Evolutionary conservation across 2,888 invertebrate species (phyloP), one percentile per base, ranked within the genome.

Genomic region (Meteorus colon): DNA sequence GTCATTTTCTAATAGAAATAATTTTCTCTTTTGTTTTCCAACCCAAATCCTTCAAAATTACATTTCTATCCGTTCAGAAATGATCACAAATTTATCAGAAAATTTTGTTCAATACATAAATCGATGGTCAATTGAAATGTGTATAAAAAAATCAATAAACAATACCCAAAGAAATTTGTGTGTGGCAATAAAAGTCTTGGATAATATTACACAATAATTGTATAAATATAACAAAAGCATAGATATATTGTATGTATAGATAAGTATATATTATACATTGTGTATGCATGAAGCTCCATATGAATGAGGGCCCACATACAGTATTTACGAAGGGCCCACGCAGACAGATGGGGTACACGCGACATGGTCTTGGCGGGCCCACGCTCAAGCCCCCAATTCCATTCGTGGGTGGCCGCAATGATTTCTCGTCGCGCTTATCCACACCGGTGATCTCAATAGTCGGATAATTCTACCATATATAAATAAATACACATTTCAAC

Each of bases 351-450:
- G 41, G 65, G 69, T 69, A 68, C 41, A 70, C 55, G 55, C 55
- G 37, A 66, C 62, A 71, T 71, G 60, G 34, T 31, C 34, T 69
- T 34, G 59, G 41, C 62, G 65, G 69, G 63, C 51, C 27, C 71
- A 75, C 27, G 48, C 16, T 31, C 45, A 24, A n/a, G 27, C 12
- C 29, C 63, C 78, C 80, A 80, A 80, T 79, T 73, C 71, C 29
- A 78, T 79, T 82, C 87, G 87, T 88, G 88, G 88, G 88, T 88
- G 88, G 88, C 83, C 88, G 81, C 86, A 86, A 88, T 88, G 87
- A 88, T 88, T 88, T 85, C 86, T 87, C 84, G 83, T 79, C 80
- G 80, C 83, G 55, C 84, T 80, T 87, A 87, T 88, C 88, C 84
- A 78, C 83, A 59, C 59, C 27, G 75, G 82, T n/a, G 85, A 88